Evolutionary conservation across 2,888 invertebrate species (phyloP).

Genomic region (Pollenia griseotomentosa): DNA sequence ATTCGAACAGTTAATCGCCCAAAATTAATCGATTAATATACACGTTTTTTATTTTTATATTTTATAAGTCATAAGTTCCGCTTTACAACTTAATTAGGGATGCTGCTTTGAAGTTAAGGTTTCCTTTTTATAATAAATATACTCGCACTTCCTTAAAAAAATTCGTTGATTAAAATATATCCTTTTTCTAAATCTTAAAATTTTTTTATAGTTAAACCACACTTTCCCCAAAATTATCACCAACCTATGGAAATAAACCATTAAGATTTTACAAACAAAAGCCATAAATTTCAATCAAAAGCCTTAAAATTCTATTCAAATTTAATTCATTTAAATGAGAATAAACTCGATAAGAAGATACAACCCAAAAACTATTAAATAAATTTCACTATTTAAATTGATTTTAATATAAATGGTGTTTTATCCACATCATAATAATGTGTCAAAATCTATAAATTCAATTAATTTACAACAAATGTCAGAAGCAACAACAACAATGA

Average conservation of each 20-base stretch:
- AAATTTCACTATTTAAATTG: conserved; percentile 24
- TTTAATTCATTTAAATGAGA: neutral
- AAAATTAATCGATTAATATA: too few relatives aligned
- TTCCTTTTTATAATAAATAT: too few relatives aligned
- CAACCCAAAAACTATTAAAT: conserved; percentile 10
- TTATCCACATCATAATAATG: conserved; percentile 78
- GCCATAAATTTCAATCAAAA: conserved; percentile 20
- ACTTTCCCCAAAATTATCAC: neutral
- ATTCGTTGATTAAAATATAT: too few relatives aligned
- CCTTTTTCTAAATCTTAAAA: neutral
- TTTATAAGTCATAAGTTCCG: too few relatives aligned
- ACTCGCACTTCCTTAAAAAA: too few relatives aligned
- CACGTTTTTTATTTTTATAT: too few relatives aligned
- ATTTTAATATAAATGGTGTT: conserved; percentile 53
- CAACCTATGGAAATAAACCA: conserved; percentile 1
- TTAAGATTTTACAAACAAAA: conserved; percentile 8
- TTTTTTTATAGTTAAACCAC: neutral
- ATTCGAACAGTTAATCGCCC: too few relatives aligned
- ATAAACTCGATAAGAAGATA: too few relatives aligned
- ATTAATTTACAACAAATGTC: conserved; percentile 81
- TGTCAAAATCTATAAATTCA: conserved; percentile 81
- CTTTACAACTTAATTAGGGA: too few relatives aligned
- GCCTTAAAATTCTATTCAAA: neutral
- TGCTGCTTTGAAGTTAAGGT: too few relatives aligned
- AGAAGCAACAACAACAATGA: conserved; percentile 59